These are phyloP conservation scores for Platysternon megacephalum DNA, from an alignment of 2,113 vertebrate genomes.

Conservation along the genomic window DNA sequence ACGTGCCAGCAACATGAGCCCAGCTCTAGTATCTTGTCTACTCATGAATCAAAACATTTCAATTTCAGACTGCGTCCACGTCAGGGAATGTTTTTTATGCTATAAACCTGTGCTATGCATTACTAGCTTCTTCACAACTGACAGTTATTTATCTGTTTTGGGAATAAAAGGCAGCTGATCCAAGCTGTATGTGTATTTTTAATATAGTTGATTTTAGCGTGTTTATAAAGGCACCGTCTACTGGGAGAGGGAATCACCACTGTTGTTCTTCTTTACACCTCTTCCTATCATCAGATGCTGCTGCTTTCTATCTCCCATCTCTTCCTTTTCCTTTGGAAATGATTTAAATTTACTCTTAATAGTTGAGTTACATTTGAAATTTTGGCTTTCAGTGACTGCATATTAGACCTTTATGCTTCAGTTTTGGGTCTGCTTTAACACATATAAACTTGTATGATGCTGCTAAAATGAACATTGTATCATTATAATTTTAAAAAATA, in stretches of 20 bases:
- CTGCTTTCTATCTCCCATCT: not conserved
- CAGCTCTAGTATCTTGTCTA: not conserved
- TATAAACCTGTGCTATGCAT: not conserved
- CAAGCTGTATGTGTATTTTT: not conserved
- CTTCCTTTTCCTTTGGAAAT: not conserved
- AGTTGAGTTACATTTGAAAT: not conserved
- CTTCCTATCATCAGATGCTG: not conserved
- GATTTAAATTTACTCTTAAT: not conserved
- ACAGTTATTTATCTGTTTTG: not conserved
- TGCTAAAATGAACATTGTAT: not conserved
- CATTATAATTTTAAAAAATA: not conserved
- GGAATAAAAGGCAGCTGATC: not conserved
- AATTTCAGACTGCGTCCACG: not conserved
- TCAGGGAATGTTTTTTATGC: not conserved
- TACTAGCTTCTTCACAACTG: not conserved
- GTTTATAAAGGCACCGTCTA: not conserved
- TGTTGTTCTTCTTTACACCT: not conserved
- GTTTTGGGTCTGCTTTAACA: not conserved
- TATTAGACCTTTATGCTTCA: not conserved
- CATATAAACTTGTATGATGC: not conserved
- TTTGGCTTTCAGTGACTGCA: not conserved
- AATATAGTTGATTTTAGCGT: not conserved
- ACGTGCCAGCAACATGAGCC: rapidly evolving
- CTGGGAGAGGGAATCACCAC: not conserved
- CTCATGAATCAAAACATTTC: not conserved